Evolutionary conservation across 2,113 vertebrate species (phyloP).

Genomic region (Scytalopus superciliaris): DNA sequence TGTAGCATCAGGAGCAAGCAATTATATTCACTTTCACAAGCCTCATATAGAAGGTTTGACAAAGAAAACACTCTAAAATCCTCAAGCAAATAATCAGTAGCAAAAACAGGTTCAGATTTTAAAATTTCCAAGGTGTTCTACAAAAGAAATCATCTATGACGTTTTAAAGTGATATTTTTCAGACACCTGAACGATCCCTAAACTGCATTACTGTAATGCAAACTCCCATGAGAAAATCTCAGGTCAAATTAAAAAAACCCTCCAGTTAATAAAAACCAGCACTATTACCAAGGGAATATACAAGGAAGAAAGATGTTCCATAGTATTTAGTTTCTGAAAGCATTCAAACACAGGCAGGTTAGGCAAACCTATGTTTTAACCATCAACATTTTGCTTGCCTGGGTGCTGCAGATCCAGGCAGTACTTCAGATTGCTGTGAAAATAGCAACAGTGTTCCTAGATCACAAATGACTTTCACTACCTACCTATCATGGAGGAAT

Average conservation of each 20-base stretch:
- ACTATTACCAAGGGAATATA: background rate
- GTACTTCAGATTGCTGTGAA: background rate
- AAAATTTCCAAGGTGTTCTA: background rate
- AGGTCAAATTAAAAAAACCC: background rate
- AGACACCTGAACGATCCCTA: background rate
- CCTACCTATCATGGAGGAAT: background rate
- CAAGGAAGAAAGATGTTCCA: background rate
- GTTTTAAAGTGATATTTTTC: background rate
- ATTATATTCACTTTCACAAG: constrained; percentile 44
- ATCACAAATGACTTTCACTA: background rate
- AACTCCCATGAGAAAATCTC: background rate
- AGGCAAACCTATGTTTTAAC: background rate
- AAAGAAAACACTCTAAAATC: background rate
- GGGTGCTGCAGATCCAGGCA: background rate
- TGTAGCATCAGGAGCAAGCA: constrained; percentile 26
- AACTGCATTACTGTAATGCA: background rate
- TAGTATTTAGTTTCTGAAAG: background rate
- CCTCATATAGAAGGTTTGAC: constrained; percentile 2
- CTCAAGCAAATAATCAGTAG: constrained; percentile 24
- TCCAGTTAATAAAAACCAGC: background rate
- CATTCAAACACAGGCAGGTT: background rate
- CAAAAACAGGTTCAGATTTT: background rate
- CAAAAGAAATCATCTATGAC: background rate
- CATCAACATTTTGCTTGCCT: background rate
- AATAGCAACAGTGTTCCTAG: background rate